phyloP scores from a whole-genome alignment of 2,113 vertebrate genomes.

The Theropithecus gelada region DNA sequence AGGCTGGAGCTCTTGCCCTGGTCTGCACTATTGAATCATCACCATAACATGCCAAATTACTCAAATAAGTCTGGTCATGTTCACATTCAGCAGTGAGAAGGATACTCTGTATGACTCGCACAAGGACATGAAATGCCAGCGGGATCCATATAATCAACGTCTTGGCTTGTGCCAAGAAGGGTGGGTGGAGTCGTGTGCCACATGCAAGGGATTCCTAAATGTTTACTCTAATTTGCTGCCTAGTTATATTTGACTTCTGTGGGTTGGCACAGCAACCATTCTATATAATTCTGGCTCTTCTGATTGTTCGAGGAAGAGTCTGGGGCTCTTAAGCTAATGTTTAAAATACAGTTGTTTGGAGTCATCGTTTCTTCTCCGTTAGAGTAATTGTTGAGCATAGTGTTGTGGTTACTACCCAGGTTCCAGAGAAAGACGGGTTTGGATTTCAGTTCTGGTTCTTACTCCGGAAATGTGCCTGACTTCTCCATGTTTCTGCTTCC shows the following conservation, averaged over 20 bases:
- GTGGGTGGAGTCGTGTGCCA: conserved; percentile 92
- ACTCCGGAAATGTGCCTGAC: not conserved
- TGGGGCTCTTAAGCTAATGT: conserved; percentile 75
- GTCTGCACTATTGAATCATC: conserved; percentile 80
- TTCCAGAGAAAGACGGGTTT: conserved; percentile 12
- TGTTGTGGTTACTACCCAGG: not conserved
- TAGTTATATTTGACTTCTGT: conserved; percentile 91
- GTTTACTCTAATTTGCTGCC: conserved; percentile 93
- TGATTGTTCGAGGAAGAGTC: conserved; percentile 82
- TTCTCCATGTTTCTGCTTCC: not conserved
- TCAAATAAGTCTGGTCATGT: conserved; percentile 86
- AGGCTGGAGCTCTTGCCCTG: conserved; percentile 69
- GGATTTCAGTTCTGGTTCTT: not conserved
- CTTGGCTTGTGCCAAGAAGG: conserved; percentile 88
- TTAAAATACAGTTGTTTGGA: conserved; percentile 76
- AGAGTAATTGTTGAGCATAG: conserved; percentile 49
- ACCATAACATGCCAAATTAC: conserved; percentile 76
- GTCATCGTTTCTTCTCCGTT: conserved; percentile 65
- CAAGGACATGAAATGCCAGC: conserved; percentile 85
- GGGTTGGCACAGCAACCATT: conserved; percentile 89
- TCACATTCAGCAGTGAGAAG: conserved; percentile 80
- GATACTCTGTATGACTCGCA: conserved; percentile 82
- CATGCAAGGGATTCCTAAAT: conserved; percentile 94
- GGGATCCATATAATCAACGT: conserved; percentile 89
- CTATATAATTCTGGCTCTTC: conserved; percentile 82